Evolutionary conservation across 2,113 vertebrate genomes (phyloP), one percentile per base, ranked within the genome.

Genomic region (Osmerus mordax): DNA sequence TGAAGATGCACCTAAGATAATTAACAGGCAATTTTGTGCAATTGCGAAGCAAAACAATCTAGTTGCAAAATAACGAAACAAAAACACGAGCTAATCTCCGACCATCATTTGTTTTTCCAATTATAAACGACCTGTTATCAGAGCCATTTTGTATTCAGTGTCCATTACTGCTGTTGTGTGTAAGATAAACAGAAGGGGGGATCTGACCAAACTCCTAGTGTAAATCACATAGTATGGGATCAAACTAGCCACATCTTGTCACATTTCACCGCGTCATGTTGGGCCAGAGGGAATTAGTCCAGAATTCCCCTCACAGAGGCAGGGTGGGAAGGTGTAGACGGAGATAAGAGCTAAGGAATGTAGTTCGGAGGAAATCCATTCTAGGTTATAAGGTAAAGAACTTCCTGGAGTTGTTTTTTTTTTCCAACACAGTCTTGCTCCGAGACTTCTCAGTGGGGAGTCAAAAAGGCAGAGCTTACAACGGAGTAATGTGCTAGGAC

Each of bases 321-420:
- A 32, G 14, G 61, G 56, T 58, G 32, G 56, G 75, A 82, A 82
- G 80, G 80, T 82, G 80, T 69, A 69, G 18, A 47, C 14, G 54
- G 53, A 78, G 78, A 82, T 82, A 85, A 85, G 78, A 65, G 53
- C 6, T 18, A 65, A 68, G 66, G 69, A 47, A 75, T 83, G 70
- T 78, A 67, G 75, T 73, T 75, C 64, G 65, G 28, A 74, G 80
- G 75, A 72, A 82, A 80, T 78, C 75, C 75, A 80, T 78, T 82
- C 67, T 67, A 55, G 62, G 65, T 58, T 32, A 76, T 80, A 66
- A 74, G 69, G 67, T 66, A 63, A 55, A 11, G 32, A 11, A 60
- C n/a, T 60, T 19, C 21, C 21, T 3, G 9, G 58, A 60, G 18
- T 75, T 65, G 67, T 68, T 74, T 62, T 18, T 25, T 18, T 3